Evolutionary conservation across 2,888 invertebrate species (phyloP).

Genomic region (Argyresthia goedartella): DNA sequence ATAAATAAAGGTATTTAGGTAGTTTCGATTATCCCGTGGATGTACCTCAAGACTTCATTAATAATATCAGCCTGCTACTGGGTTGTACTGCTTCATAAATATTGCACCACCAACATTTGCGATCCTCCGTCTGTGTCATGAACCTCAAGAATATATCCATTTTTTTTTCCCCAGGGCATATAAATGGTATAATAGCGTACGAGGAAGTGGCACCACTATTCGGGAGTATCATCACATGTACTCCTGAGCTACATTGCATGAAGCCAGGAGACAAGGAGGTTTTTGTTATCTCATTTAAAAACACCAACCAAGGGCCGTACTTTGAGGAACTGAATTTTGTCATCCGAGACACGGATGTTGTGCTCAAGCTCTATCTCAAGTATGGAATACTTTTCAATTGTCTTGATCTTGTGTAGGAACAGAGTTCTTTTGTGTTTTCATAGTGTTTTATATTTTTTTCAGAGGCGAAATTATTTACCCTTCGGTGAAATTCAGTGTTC

Average conservation of each 20-base stretch:
- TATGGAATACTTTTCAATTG: conserved; percentile 28
- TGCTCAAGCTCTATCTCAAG: conserved; percentile 69
- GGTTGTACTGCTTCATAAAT: too few species aligned
- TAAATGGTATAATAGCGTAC: conserved; percentile 69
- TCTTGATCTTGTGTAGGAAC: background rate
- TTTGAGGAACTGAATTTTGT: conserved; percentile 72
- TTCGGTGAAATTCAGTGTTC: conserved; percentile 62
- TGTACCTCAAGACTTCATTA: too few species aligned
- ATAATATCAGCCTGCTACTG: too few species aligned
- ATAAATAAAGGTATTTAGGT: conserved; percentile 59
- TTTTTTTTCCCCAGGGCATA: conserved; percentile 56
- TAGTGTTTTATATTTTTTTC: conserved; percentile 19
- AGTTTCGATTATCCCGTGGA: too few species aligned
- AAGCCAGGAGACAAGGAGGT: conserved; percentile 60
- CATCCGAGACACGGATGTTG: conserved; percentile 70
- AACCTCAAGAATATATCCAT: background rate
- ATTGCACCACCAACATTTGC: too few species aligned
- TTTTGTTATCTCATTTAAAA: conserved; percentile 68
- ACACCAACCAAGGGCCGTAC: conserved; percentile 72
- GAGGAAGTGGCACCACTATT: conserved; percentile 58
- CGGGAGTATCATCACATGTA: conserved; percentile 66
- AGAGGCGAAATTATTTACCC: conserved; percentile 75
- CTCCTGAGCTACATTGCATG: conserved; percentile 53
- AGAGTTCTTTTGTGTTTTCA: background rate
- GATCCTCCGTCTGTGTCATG: too few species aligned